Conservation (phyloP, 2,797 vertebrate species). For the Alca torda region DNA sequence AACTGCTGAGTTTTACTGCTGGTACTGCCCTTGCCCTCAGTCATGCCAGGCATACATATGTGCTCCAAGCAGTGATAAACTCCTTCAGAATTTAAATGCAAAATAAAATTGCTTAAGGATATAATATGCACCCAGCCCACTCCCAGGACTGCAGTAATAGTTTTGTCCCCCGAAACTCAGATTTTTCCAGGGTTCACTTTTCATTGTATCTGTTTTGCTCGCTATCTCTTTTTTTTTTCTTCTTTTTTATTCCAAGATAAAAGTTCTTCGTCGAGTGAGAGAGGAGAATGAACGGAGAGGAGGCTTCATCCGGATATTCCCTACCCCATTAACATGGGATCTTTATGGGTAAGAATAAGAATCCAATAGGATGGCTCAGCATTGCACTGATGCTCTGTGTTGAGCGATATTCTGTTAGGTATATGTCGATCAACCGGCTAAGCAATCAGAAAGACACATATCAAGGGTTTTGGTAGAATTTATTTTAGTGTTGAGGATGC, state of each 20-base stretch:
- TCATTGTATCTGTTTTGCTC: background rate
- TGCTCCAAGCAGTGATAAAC: background rate
- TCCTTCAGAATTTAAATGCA: background rate
- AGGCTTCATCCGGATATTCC: slow-evolving; percentile 94
- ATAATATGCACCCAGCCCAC: background rate
- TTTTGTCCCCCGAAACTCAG: background rate
- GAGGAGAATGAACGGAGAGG: slow-evolving; percentile 93
- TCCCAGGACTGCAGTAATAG: background rate
- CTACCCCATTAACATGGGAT: slow-evolving; percentile 91
- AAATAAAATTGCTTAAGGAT: background rate
- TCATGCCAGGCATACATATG: background rate
- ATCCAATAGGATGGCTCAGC: background rate
- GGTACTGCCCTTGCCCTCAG: background rate
- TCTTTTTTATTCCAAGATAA: slow-evolving; percentile 78
- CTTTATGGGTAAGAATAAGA: slow-evolving; percentile 85
- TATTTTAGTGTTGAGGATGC: background rate
- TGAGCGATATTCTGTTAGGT: background rate
- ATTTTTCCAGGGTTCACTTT: background rate
- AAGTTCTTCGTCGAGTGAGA: slow-evolving; percentile 87
- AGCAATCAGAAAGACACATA: background rate
- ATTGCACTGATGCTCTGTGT: background rate
- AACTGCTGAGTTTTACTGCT: background rate
- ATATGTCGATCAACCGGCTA: background rate
- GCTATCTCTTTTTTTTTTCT: background rate
- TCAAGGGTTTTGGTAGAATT: background rate